phyloP scores from a whole-genome alignment of 2,113 vertebrate species.

The Cichladusa arquata region DNA sequence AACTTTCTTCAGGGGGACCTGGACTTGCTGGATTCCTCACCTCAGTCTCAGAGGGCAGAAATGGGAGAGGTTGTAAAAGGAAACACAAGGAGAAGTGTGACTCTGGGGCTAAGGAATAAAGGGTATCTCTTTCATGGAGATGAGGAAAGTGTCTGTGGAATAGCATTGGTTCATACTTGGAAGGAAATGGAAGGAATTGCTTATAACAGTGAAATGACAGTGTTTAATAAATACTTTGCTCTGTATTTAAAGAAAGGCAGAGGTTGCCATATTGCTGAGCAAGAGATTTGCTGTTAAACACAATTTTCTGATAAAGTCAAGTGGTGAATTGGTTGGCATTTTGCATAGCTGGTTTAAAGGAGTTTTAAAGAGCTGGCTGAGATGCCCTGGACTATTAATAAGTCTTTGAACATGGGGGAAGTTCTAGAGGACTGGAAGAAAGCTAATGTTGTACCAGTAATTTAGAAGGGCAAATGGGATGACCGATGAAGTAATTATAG shows the following conservation, averaged over 20 bases:
- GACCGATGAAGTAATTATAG: conserved; percentile 70
- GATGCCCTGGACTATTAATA: not conserved
- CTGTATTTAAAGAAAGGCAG: not conserved
- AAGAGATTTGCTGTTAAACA: not conserved
- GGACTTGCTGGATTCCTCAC: not conserved
- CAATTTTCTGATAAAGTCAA: not conserved
- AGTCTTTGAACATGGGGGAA: conserved; percentile 42
- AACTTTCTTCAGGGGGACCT: not conserved
- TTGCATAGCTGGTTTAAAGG: not conserved
- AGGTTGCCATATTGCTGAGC: not conserved
- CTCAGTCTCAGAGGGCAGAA: not conserved
- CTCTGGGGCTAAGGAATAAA: not conserved
- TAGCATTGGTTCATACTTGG: not conserved
- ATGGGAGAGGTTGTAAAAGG: not conserved
- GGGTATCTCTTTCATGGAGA: not conserved
- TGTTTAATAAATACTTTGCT: not conserved
- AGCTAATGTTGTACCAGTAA: conserved; percentile 63
- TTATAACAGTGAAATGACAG: not conserved
- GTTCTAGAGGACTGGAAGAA: conserved; percentile 55
- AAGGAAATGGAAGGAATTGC: not conserved
- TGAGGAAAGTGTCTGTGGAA: not conserved
- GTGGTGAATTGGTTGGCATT: not conserved
- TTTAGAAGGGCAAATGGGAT: conserved; percentile 71
- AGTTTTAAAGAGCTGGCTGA: conserved; percentile 16
- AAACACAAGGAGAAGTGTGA: not conserved